Base-by-base conservation (phyloP, 1,140 invertebrate species). In the Drosophila tropicalis region DNA sequence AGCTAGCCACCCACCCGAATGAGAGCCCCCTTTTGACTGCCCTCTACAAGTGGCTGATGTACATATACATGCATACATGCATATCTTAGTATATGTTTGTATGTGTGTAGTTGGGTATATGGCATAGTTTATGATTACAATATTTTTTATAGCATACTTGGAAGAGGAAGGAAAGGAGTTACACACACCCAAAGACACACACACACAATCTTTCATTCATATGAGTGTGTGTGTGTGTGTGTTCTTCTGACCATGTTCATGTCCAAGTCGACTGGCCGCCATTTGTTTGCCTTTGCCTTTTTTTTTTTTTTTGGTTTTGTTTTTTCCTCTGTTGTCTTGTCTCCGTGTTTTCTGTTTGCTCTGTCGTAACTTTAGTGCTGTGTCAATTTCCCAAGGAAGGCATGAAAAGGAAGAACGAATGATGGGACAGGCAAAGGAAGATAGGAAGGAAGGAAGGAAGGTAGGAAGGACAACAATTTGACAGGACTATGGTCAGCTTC, bases 111-210 rank as follows among this genome's bases (percentile, higher is more conserved):
- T 29, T 29, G 29, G 29, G 17, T 51, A 22, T 51, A 19, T 80
- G 70, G 72, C 72, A 62, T 76, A 70, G 68, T 73, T 75, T 86
- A 79, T 78, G 82, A 78, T 77, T 78, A 78, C 77, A 77, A 78
- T 77, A 81, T 81, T 78, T 85, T 85, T 78, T 61, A 84, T 70
- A 68, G 72, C 63, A 75, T 79, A 76, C 69, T 80, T 80, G 67
- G 75, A 65, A 64, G 75, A 67, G 67, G n/a, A 6, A 67, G 67
- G n/a, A 6, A 13, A 29, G 39, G 12, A 36, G 34, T 29, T 36
- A 13, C 36, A 39, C 36, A 39, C 36, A 39, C 36, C n/a, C n/a
- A n/a, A n/a, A 39, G 1, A 36, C 34, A 36, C 34, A 36, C 34
- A 36, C 34, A 36, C 34, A 1, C 34, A 36, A 29, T 29, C 29